Conservation (phyloP, 1,140 invertebrate genomes). For the Polyergus mexicanus region DNA sequence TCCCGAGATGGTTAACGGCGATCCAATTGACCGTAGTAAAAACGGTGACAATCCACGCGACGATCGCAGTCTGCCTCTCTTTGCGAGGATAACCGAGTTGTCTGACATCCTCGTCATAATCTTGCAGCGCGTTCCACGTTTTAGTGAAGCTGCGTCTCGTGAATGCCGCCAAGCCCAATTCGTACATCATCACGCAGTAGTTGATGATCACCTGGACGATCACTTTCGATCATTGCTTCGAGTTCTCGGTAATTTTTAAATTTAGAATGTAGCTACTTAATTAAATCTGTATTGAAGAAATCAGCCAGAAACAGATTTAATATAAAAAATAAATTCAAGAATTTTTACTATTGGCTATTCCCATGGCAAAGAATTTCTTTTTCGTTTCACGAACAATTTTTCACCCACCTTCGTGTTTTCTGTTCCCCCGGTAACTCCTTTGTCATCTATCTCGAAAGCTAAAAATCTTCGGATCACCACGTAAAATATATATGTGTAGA, state of each 20-base stretch:
- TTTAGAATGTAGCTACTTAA: background rate
- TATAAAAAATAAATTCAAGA: background rate
- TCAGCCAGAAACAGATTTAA: background rate
- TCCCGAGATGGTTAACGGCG: slow-evolving; percentile 76
- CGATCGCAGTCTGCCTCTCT: slow-evolving; percentile 67
- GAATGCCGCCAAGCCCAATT: slow-evolving; percentile 61
- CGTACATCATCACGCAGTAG: slow-evolving; percentile 67
- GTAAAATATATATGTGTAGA: slow-evolving; percentile 69
- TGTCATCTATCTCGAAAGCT: background rate
- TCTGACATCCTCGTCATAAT: slow-evolving; percentile 77
- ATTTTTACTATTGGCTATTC: background rate
- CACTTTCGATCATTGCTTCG: background rate
- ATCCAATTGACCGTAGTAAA: slow-evolving; percentile 72
- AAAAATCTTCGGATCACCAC: slow-evolving; percentile 55
- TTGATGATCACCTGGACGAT: slow-evolving; percentile 77
- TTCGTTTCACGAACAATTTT: background rate
- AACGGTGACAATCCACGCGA: slow-evolving; percentile 70
- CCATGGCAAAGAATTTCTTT: background rate
- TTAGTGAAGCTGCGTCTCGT: slow-evolving; percentile 67
- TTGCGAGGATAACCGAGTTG: slow-evolving; percentile 76
- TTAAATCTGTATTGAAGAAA: background rate
- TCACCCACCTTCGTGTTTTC: slow-evolving; percentile 79
- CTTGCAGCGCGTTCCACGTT: slow-evolving; percentile 80
- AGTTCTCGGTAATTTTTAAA: background rate
- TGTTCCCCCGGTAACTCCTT: slow-evolving; percentile 63